phyloP scores from a whole-genome alignment of 1,140 invertebrate species.

The Drosophila sp. region DNA sequence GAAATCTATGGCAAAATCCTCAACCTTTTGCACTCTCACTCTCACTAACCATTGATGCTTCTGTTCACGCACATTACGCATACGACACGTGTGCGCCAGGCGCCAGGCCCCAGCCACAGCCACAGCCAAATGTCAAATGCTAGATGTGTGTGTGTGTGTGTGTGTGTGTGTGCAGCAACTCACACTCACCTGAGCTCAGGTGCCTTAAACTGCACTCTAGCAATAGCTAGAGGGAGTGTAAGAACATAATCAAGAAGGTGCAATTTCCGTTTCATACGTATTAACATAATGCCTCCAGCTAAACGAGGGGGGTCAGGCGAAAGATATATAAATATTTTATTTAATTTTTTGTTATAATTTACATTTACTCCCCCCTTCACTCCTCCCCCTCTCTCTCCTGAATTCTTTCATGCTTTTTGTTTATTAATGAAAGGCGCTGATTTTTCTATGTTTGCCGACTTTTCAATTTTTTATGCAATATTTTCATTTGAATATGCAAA shows the following conservation, averaged over 20 bases:
- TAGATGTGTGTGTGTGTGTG: no score
- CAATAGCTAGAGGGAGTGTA: neutral
- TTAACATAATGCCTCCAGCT: neutral
- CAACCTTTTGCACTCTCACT: conserved; percentile 10
- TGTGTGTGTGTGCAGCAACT: neutral
- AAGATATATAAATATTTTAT: neutral
- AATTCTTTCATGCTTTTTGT: neutral
- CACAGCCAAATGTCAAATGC: conserved; percentile 29
- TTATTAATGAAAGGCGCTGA: conserved; percentile 52
- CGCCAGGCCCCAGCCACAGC: conserved; percentile 36
- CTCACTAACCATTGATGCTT: neutral
- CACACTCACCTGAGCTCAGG: neutral
- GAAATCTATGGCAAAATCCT: conserved; percentile 60
- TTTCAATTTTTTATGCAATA: conserved; percentile 38
- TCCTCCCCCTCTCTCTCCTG: neutral
- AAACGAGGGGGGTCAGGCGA: neutral
- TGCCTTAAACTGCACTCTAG: neutral
- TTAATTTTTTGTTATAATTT: neutral
- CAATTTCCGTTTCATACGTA: neutral
- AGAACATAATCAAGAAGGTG: neutral
- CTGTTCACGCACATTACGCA: conserved; percentile 43
- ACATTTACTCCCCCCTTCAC: neutral
- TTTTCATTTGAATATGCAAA: conserved; percentile 79
- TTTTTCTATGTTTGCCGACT: conserved; percentile 45
- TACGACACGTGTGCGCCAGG: conserved; percentile 51